Evolutionary conservation across 1,140 invertebrate species (phyloP).

Genomic region (Melitaea cinxia): DNA sequence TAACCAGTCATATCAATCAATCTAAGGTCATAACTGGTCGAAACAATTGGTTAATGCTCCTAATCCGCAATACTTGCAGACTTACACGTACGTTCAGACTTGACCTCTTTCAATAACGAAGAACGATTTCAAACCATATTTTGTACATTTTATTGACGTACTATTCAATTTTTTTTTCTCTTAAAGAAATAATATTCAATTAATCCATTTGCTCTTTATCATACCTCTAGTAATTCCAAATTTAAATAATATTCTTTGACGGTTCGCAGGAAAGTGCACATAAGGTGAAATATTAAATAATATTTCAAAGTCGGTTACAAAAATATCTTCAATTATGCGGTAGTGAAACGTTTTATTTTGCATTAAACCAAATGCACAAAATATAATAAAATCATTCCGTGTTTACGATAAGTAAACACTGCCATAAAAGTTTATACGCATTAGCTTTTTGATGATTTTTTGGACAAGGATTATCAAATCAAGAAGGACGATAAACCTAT

Average conservation of each 20-base stretch:
- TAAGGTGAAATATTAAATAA: no score
- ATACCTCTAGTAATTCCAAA: no score
- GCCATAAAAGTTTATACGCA: slow-evolving; percentile 3
- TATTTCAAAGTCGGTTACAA: no score
- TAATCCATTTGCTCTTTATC: no score
- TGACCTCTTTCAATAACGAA: neutral
- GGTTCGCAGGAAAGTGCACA: no score
- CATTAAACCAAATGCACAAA: neutral
- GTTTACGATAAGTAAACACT: slow-evolving; percentile 8
- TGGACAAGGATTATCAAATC: neutral
- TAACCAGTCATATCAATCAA: neutral
- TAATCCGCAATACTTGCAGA: neutral
- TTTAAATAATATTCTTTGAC: no score
- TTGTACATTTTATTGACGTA: no score
- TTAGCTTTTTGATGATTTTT: neutral
- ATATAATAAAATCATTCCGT: slow-evolving; percentile 3
- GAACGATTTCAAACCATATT: no score
- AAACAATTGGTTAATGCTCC: neutral
- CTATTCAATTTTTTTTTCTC: no score
- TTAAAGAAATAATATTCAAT: no score
- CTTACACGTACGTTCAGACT: neutral
- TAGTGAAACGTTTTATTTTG: no score
- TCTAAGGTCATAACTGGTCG: neutral
- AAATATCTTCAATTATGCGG: no score
- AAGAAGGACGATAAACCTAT: neutral